A percentile compares a stretch with the other conserved stretches of the same genome.
phyloP scores from a whole-genome alignment of 1,140 invertebrate genomes.

The Calephelis virginiensis region DNA sequence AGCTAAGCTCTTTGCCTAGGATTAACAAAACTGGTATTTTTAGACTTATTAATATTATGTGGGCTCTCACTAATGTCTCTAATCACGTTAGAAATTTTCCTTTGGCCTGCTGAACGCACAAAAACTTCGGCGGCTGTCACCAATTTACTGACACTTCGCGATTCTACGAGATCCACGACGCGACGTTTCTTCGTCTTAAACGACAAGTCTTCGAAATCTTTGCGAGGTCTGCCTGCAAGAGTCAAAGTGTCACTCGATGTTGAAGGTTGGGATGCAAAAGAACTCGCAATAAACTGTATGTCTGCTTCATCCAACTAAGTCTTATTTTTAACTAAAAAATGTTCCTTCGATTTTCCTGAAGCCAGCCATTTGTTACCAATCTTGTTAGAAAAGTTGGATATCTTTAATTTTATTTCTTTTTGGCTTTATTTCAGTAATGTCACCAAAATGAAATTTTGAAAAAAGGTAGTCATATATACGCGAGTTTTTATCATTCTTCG shows the following conservation, averaged over 20 bases:
- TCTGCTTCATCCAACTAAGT: neutral
- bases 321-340: no score
- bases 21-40: no score
- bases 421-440: no score
- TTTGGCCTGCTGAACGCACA: neutral
- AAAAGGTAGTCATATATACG: neutral
- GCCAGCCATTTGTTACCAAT: neutral
- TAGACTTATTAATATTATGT: no score
- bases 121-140: neutral
- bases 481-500: neutral
- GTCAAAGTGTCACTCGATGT: neutral
- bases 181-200: conserved; percentile 7
- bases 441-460: neutral
- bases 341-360: neutral
- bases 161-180: neutral
- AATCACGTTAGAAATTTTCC: neutral
- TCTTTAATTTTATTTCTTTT: no score
- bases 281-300: neutral
- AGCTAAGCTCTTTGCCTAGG: neutral
- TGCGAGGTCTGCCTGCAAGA: neutral
- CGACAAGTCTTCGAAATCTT: neutral
- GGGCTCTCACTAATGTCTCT: no score
- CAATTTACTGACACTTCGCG: neutral
- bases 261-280: neutral
- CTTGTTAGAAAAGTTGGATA: neutral